Evolutionary conservation across 2,113 vertebrate species (phyloP).

Genomic region (Leptobrachium leishanense): DNA sequence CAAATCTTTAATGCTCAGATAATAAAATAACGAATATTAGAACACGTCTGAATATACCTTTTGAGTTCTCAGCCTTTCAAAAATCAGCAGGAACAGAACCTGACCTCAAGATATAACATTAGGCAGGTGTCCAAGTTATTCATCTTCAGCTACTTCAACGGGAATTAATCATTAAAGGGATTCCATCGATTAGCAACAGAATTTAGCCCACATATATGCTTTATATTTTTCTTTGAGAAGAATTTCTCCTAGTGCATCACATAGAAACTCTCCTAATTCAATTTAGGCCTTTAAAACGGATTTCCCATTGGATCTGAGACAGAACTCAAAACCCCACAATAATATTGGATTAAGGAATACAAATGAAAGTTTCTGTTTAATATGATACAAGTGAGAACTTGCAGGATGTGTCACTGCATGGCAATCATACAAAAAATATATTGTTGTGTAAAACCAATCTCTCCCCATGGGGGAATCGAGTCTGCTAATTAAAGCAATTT

Average conservation of each 20-base stretch:
- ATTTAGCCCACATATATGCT: neutral
- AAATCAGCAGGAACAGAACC: too few relatives aligned
- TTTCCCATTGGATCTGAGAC: slow-evolving; percentile 1
- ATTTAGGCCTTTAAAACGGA: neutral
- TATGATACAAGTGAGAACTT: slow-evolving; percentile 10
- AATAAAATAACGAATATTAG: too few relatives aligned
- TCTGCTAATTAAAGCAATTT: slow-evolving; percentile 46
- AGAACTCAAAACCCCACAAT: slow-evolving; percentile 1
- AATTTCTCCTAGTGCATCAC: neutral
- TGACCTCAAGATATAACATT: too few relatives aligned
- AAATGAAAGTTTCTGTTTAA: slow-evolving; percentile 33
- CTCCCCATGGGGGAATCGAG: slow-evolving; percentile 8
- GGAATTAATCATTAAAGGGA: too few relatives aligned
- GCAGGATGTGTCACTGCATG: slow-evolving; percentile 5
- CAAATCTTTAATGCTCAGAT: too few relatives aligned
- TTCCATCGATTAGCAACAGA: neutral
- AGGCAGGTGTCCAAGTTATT: too few relatives aligned
- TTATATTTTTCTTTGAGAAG: neutral
- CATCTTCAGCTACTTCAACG: too few relatives aligned
- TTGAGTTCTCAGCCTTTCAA: too few relatives aligned
- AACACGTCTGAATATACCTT: too few relatives aligned
- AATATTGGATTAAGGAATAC: slow-evolving; percentile 30
- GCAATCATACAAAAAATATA: slow-evolving; percentile 29
- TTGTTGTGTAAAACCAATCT: slow-evolving; percentile 12
- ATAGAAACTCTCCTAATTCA: slow-evolving; percentile 7